Evolutionary conservation across 2,888 invertebrate genomes (phyloP).

Genomic region (Syritta pipiens): DNA sequence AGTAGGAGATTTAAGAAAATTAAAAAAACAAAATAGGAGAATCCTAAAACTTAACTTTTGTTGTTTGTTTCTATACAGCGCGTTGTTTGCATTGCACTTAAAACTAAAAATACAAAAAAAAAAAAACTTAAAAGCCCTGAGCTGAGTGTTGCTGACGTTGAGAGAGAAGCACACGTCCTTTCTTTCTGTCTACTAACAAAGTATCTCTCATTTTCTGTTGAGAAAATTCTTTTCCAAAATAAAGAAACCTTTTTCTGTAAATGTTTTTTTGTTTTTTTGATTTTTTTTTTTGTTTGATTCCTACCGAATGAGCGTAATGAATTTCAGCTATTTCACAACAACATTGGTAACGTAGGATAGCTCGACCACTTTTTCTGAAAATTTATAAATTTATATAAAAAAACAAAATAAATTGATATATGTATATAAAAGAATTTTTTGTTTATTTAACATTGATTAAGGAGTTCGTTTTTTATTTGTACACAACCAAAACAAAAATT

Average conservation of each 20-base stretch:
- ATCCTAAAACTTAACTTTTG: background rate
- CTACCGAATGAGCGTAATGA: constrained; percentile 80
- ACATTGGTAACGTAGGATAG: constrained; percentile 80
- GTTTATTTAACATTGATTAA: constrained; percentile 65
- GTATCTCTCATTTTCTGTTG: too few species aligned
- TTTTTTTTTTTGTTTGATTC: constrained; percentile 72
- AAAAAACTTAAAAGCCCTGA: constrained; percentile 14
- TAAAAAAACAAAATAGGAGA: constrained; percentile 1
- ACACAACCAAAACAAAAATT: constrained; percentile 4
- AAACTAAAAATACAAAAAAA: background rate
- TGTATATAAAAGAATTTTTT: constrained; percentile 61
- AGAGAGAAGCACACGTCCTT: too few species aligned
- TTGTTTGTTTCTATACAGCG: constrained; percentile 20
- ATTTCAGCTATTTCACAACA: constrained; percentile 80
- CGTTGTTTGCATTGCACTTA: constrained; percentile 38
- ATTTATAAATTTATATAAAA: constrained; percentile 72
- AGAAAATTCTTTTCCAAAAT: too few species aligned
- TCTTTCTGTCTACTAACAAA: too few species aligned
- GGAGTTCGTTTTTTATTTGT: constrained; percentile 17
- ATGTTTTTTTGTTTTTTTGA: constrained; percentile 54
- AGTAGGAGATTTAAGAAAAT: constrained; percentile 18
- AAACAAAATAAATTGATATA: constrained; percentile 58
- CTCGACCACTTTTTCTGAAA: constrained; percentile 80
- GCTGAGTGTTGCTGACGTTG: constrained; percentile 9
- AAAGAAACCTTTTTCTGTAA: too few species aligned